A percentile compares a stretch with the other conserved stretches of the same genome.
phyloP scores from a whole-genome alignment of 1,140 invertebrate species.

The Zaprionus gabonicus region DNA sequence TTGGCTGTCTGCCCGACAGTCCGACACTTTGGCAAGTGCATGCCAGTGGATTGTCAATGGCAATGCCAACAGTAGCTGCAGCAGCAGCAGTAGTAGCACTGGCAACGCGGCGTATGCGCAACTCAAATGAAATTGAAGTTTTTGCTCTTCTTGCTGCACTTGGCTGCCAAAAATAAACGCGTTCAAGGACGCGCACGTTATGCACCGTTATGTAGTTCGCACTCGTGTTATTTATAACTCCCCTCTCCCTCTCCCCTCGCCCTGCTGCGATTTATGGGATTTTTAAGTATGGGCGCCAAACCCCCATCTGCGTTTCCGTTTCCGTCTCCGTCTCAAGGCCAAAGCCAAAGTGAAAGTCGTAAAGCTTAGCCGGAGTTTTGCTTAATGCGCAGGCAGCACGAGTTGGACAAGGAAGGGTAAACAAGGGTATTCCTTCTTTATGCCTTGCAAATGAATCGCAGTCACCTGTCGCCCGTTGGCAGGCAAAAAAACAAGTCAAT shows the following conservation, averaged over 20 bases:
- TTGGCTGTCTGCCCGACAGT: slow-evolving; percentile 52
- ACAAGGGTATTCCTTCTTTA: not conserved
- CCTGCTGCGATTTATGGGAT: slow-evolving; percentile 54
- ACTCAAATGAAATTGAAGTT: slow-evolving; percentile 35
- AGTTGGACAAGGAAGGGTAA: not conserved
- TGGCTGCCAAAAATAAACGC: slow-evolving; percentile 52
- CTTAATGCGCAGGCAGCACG: slow-evolving; percentile 54
- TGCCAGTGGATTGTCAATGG: slow-evolving; percentile 29
- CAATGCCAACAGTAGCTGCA: not conserved
- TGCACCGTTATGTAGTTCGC: slow-evolving; percentile 34
- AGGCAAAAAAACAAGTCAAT: not conserved
- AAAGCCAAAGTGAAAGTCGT: slow-evolving; percentile 66
- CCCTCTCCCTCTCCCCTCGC: not conserved
- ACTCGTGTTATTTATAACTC: slow-evolving; percentile 67
- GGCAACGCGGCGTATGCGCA: slow-evolving; percentile 41
- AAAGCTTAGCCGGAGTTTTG: slow-evolving; percentile 68
- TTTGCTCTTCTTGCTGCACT: not conserved
- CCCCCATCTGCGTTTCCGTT: slow-evolving; percentile 6
- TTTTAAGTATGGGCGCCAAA: slow-evolving; percentile 57
- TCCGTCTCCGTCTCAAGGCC: slow-evolving; percentile 27
- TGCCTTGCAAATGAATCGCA: not conserved
- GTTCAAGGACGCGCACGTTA: slow-evolving; percentile 64
- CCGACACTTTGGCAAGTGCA: slow-evolving; percentile 8
- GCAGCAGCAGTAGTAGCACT: not conserved
- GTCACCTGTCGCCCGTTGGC: not conserved